phyloP scores from a whole-genome alignment of 2,888 invertebrate species.

The Brassicogethes aeneus region DNA sequence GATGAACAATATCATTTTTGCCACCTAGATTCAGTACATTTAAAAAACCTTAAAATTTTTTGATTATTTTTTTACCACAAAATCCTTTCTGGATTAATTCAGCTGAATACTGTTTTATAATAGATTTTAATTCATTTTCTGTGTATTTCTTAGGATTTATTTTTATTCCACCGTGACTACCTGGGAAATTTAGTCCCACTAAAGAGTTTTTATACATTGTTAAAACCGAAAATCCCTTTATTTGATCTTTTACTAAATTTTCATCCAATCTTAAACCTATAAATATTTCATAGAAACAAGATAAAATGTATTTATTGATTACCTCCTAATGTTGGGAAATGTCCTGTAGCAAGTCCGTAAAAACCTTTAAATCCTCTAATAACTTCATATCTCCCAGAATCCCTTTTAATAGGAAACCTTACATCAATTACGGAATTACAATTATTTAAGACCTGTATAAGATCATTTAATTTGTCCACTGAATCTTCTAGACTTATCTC shows the following conservation, averaged over 20 bases:
- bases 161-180: conserved; percentile 34
- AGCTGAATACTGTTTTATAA: conserved; percentile 24
- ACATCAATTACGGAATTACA: conserved; percentile 34
- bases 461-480: conserved; percentile 20
- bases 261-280: conserved; percentile 29
- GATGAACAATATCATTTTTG: conserved; percentile 28
- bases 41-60: no score
- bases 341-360: conserved; percentile 27
- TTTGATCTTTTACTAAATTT: conserved; percentile 29
- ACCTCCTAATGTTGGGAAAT: conserved; percentile 29
- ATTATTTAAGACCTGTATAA: conserved; percentile 30
- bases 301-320: conserved; percentile 5
- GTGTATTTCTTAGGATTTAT: conserved; percentile 27
- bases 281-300: conserved; percentile 4
- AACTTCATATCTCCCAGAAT: conserved; percentile 28
- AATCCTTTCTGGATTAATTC: conserved; percentile 17
- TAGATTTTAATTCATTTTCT: conserved; percentile 26
- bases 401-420: conserved; percentile 28
- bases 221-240: conserved; percentile 32
- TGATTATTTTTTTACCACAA: no score
- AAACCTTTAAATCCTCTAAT: conserved; percentile 33
- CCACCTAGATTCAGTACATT: no score
- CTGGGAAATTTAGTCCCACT: conserved; percentile 31
- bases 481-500: conserved; percentile 18
- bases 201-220: conserved; percentile 32